Conservation (phyloP, 2,113 vertebrate genomes). For the Bettongia penicillata region DNA sequence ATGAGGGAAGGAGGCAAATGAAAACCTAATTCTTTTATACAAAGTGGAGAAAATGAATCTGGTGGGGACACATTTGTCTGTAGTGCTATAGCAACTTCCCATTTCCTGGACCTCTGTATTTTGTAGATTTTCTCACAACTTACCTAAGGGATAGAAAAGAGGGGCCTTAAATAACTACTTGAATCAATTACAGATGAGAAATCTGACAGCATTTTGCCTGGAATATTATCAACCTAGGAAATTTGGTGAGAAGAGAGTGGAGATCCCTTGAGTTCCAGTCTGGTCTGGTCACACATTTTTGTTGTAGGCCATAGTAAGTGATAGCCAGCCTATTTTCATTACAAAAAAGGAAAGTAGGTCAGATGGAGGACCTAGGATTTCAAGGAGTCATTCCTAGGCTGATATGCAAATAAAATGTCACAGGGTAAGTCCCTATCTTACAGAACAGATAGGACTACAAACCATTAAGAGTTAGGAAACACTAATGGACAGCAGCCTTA, state of each 20-base stretch:
- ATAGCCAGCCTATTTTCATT: not conserved
- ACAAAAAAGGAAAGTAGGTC: not conserved
- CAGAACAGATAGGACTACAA: not conserved
- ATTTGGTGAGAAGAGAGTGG: not conserved
- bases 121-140: conserved; percentile 20
- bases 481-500: not conserved
- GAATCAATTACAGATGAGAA: conserved; percentile 23
- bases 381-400: not conserved
- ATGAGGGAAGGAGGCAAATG: not conserved
- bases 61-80: too few species aligned
- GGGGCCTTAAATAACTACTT: not conserved
- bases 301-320: not conserved
- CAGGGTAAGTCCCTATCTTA: not conserved
- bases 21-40: not conserved
- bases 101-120: not conserved
- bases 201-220: conserved; percentile 12
- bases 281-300: not conserved
- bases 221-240: not conserved
- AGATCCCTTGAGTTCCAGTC: not conserved
- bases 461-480: not conserved
- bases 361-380: not conserved
- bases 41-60: conserved; percentile 21
- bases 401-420: not conserved
- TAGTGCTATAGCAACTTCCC: not conserved
- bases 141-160: not conserved